Percentiles rank a stretch among this genome's conserved stretches.
Conservation (phyloP, 2,888 invertebrate genomes). For the Pardosa pseudoannulata region DNA sequence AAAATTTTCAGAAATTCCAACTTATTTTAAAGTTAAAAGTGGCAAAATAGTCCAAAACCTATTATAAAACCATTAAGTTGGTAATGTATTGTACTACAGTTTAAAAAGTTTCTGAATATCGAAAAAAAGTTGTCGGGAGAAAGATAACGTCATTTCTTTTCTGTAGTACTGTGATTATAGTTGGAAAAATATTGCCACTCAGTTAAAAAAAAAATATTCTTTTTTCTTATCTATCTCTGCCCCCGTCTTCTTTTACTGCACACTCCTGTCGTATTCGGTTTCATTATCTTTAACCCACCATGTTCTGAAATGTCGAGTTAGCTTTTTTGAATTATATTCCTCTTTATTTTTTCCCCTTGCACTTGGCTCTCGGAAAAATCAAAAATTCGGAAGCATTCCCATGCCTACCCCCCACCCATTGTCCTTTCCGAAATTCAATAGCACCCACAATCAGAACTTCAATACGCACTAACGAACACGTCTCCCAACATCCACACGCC, state of each 20-base stretch:
- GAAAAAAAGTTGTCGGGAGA: too few species aligned
- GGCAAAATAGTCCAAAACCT: too few species aligned
- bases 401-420: background rate
- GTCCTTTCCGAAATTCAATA: constrained; percentile 8
- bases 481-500: background rate
- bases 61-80: too few species aligned
- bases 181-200: background rate
- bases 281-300: background rate
- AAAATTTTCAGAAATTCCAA: too few species aligned
- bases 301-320: background rate
- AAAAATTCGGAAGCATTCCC: background rate
- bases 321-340: background rate
- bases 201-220: background rate
- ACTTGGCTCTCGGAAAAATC: background rate
- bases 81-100: too few species aligned
- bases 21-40: too few species aligned
- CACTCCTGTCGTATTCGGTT: background rate
- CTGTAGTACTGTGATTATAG: too few species aligned
- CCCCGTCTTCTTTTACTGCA: background rate
- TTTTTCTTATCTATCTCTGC: background rate
- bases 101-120: too few species aligned
- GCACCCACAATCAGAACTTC: background rate
- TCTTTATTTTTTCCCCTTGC: background rate
- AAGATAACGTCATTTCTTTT: too few species aligned
- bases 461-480: constrained; percentile 6